Base-by-base conservation (phyloP, 1,140 invertebrate species). In the Drosophila kurseongensis region DNA sequence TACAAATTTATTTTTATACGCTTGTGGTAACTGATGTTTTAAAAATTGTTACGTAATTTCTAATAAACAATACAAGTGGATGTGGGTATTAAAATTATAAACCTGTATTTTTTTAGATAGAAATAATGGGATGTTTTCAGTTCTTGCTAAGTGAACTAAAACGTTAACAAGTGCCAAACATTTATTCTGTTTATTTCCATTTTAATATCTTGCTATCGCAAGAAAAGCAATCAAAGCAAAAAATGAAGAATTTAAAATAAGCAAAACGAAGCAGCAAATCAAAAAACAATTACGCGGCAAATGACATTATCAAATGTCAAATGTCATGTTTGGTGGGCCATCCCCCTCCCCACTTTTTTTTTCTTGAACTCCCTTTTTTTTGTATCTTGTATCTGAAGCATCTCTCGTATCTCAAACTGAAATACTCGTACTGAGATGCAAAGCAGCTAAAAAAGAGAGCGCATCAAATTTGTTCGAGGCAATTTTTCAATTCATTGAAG, bases 401-500 rank as follows among this genome's bases (percentile, higher is more conserved):
- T 56, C 60, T 54, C 42, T 35, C 48, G 44, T 35, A 50, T 55
- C 59, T 42, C 41, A 54, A 78, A 62, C 42, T 16, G 40, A 63
- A 58, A 62, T 35, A 56, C 41, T 59, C 32, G 38, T 6, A 62
- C 45, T 29, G 45, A 79, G 89, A 88, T 89, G 84, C 79, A 88
- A 89, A 89, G 61, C 77, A 89, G 84, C 60, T 23, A 27, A 27
- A 56, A 23, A 60, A 50, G 42, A n/a, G 45, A 67, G 59, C 80
- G 73, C 68, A 80, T 82, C 84, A 89, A 88, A 88, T 84, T 88
- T 80, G 84, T 89, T 88, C 68, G 79, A 84, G 84, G 84, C 84
- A 88, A 88, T 89, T 88, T 88, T 89, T 88, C 84, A 88, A 88
- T 88, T 88, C 84, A 88, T 88, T 88, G 84, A 88, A 88, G 84